Percentiles rank a stretch among this genome's conserved stretches.
Evolutionary conservation across 2,888 invertebrate genomes (phyloP).

Genomic region (Campoletis raptor): DNA sequence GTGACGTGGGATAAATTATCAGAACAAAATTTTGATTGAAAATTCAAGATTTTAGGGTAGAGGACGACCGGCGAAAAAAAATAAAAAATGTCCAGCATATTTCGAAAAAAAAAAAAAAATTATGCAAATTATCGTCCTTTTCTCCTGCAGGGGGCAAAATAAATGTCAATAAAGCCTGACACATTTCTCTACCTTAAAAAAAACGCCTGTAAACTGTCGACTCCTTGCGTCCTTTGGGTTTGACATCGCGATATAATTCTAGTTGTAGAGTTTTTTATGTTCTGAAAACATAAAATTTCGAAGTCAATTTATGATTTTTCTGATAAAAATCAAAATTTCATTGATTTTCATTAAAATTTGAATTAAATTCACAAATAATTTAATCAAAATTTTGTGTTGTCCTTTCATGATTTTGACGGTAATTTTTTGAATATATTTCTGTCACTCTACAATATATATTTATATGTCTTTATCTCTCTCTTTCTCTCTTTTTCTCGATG

Average conservation of each 20-base stretch:
- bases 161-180: too few species aligned
- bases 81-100: background rate
- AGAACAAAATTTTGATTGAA: conserved; percentile 35
- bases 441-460: background rate
- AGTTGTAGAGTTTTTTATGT: background rate
- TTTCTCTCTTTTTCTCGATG: background rate
- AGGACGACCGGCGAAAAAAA: conserved; percentile 1
- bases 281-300: background rate
- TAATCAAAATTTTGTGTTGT: background rate
- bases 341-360: background rate
- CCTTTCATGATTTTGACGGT: background rate
- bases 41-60: conserved; percentile 35
- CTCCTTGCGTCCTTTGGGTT: conserved; percentile 8
- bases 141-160: too few species aligned
- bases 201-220: conserved; percentile 55
- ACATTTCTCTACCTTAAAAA: too few species aligned
- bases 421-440: background rate
- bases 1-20: conserved; percentile 75
- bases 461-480: background rate
- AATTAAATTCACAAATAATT: background rate
- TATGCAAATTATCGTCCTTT: too few species aligned
- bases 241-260: too few species aligned
- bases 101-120: too few species aligned
- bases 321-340: background rate
- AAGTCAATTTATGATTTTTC: background rate